Percentiles rank a stretch among this genome's conserved stretches.
Conservation (phyloP, 2,888 invertebrate species). For the Galeruca laticollis region DNA sequence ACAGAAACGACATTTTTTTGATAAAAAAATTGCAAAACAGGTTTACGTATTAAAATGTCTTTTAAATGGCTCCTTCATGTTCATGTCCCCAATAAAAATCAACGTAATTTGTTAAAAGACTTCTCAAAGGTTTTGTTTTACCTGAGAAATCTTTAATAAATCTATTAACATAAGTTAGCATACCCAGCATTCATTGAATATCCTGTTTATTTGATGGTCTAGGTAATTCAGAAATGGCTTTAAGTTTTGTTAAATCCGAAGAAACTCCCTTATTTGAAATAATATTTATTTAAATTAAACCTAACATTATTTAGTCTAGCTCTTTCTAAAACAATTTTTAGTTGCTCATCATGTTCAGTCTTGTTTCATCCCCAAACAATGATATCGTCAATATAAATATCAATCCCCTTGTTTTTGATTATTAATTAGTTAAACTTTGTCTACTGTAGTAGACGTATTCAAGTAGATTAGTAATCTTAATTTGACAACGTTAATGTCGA, state of each 20-base stretch:
- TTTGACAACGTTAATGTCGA: too few species aligned
- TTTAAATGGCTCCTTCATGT: conserved; percentile 31
- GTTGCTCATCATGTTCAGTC: conserved; percentile 48
- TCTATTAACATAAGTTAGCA: conserved; percentile 54
- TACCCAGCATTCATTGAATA: conserved; percentile 34
- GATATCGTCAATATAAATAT: conserved; percentile 53
- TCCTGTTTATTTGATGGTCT: conserved; percentile 15
- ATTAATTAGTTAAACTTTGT: too few species aligned
- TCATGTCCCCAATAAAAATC: conserved; percentile 27
- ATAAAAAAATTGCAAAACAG: neutral
- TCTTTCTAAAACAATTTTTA: conserved; percentile 45
- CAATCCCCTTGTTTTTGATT: too few species aligned
- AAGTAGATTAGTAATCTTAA: too few species aligned
- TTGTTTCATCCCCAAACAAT: conserved; percentile 47
- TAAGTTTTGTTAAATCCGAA: conserved; percentile 44
- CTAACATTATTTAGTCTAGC: conserved; percentile 22
- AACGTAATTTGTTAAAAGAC: conserved; percentile 47
- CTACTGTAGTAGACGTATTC: too few species aligned
- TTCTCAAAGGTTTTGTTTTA: conserved; percentile 43
- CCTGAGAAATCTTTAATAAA: conserved; percentile 49
- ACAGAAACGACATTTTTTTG: conserved; percentile 46
- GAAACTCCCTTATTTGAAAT: too few species aligned
- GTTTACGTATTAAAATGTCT: neutral
- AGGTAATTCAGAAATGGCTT: conserved; percentile 29
- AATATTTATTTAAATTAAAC: too few species aligned